Evolutionary conservation across 2,113 vertebrate genomes (phyloP).

Genomic region (Apodemus speciosus): DNA sequence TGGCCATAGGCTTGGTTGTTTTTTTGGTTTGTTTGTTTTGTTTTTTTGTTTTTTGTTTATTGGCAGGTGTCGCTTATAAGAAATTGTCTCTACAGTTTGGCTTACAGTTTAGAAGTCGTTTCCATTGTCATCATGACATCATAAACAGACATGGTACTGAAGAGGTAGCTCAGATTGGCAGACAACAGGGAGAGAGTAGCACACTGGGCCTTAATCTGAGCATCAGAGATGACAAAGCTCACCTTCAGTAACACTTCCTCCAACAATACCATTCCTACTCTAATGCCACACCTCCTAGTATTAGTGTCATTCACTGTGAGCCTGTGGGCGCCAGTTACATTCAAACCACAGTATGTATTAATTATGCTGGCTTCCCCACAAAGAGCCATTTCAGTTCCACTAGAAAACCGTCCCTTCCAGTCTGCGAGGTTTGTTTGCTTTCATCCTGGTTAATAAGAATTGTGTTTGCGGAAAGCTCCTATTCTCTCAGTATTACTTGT

Average conservation of each 20-base stretch:
- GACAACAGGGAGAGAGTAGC: neutral
- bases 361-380: neutral
- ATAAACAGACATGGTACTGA: neutral
- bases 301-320: neutral
- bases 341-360: neutral
- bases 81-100: neutral
- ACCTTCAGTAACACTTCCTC: neutral
- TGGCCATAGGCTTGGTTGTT: too few species aligned
- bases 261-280: neutral
- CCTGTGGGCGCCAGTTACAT: neutral
- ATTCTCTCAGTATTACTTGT: neutral
- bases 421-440: neutral
- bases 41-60: too few species aligned
- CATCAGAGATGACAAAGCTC: neutral
- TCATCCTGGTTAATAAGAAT: neutral
- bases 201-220: neutral
- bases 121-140: neutral
- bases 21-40: too few species aligned
- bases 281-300: neutral
- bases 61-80: too few species aligned
- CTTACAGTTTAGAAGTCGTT: neutral
- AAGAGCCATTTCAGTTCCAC: neutral
- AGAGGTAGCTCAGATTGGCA: neutral
- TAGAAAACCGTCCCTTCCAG: neutral
- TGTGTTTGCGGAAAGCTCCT: neutral